Conservation (phyloP, 2,113 vertebrate genomes). For the Hippoglossus stenolepis region DNA sequence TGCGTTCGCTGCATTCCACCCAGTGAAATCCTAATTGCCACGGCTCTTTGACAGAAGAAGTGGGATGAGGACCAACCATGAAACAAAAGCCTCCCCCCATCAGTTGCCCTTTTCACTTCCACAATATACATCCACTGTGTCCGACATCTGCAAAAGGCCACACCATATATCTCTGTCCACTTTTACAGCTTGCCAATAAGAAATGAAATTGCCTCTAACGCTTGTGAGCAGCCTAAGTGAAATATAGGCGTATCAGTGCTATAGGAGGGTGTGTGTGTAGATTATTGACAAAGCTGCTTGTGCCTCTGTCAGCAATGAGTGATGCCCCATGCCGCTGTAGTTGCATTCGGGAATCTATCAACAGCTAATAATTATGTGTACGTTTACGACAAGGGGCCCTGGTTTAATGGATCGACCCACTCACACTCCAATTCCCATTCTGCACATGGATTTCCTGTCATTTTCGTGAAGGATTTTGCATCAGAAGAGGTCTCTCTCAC, state of each 20-base stretch:
- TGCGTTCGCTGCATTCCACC: neutral
- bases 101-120: conserved; percentile 52
- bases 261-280: conserved; percentile 31
- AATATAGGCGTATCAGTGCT: conserved; percentile 45
- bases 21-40: neutral
- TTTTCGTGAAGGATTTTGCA: conserved; percentile 69
- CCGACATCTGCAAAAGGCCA: conserved; percentile 60
- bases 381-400: conserved; percentile 64
- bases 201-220: conserved; percentile 61
- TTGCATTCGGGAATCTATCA: conserved; percentile 68
- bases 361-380: conserved; percentile 78
- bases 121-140: conserved; percentile 34
- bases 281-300: conserved; percentile 59
- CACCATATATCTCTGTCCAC: conserved; percentile 64
- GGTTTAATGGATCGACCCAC: conserved; percentile 71
- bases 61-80: neutral
- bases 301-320: conserved; percentile 57
- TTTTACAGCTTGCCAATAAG: conserved; percentile 70
- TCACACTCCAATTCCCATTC: conserved; percentile 62
- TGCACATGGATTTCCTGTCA: conserved; percentile 75
- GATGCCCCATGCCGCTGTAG: conserved; percentile 40
- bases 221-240: conserved; percentile 37
- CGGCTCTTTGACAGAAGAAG: neutral
- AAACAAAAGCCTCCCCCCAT: conserved; percentile 11
- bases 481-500: conserved; percentile 24